These are phyloP conservation scores for Anguilla pacifica DNA, from an alignment of 2,797 vertebrate species.

Conservation along the genomic window DNA sequence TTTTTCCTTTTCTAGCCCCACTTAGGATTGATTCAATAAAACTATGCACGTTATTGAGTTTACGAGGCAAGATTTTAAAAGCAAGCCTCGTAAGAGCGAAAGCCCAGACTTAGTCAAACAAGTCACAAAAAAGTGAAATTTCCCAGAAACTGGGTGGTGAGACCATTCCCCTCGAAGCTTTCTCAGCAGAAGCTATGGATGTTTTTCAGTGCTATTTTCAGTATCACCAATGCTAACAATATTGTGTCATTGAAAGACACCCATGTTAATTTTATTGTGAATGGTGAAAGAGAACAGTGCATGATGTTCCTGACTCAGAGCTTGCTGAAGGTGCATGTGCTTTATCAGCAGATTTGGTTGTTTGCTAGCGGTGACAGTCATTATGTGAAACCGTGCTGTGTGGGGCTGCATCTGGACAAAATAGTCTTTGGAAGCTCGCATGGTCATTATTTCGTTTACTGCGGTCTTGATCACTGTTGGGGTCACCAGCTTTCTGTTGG, in stretches of 20 bases:
- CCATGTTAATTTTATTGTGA: constrained; percentile 4
- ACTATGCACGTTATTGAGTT: constrained; percentile 54
- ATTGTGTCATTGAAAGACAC: constrained; percentile 16
- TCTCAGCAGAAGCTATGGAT: constrained; percentile 21
- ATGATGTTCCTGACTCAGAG: neutral
- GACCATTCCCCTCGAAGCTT: constrained; percentile 42
- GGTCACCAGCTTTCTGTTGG: neutral
- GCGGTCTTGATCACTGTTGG: constrained; percentile 25
- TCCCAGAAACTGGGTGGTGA: constrained; percentile 47
- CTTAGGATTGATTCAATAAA: constrained; percentile 49
- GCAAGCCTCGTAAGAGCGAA: constrained; percentile 56
- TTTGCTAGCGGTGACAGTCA: neutral
- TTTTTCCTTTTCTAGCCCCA: constrained; percentile 29
- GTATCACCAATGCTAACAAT: constrained; percentile 3
- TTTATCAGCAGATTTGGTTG: neutral
- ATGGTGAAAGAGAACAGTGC: neutral
- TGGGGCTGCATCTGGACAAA: constrained; percentile 15
- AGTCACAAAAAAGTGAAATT: constrained; percentile 37
- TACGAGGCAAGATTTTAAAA: constrained; percentile 52
- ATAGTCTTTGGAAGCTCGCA: constrained; percentile 15
- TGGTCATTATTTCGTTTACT: constrained; percentile 29
- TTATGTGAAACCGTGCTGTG: neutral
- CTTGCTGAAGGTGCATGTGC: neutral
- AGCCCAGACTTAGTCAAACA: constrained; percentile 45
- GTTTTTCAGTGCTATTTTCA: neutral